Evolutionary conservation across 1,140 invertebrate species (phyloP).

Genomic region (fruit fly (Drosophila melanogaster)): DNA sequence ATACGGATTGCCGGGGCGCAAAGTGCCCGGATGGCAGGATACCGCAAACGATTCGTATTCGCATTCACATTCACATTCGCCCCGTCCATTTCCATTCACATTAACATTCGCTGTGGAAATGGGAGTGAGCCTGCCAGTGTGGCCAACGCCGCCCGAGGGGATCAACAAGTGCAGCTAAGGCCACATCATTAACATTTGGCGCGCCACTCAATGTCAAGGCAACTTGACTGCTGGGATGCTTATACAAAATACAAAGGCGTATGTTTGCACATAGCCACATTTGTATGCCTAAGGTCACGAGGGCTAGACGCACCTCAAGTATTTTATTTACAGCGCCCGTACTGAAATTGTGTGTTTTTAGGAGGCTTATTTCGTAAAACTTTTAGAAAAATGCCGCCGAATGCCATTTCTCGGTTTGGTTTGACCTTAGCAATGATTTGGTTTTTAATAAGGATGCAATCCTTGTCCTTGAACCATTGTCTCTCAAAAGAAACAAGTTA

Average conservation of each 20-base stretch:
- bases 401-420: neutral
- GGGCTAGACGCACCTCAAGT: constrained; percentile 22
- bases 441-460: neutral
- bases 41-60: constrained; percentile 10
- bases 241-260: neutral
- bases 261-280: constrained; percentile 13
- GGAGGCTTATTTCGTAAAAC: constrained; percentile 9
- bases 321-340: constrained; percentile 16
- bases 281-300: constrained; percentile 34
- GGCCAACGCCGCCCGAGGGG: constrained; percentile 1
- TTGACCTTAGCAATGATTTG: neutral
- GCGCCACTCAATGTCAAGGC: constrained; percentile 62
- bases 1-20: constrained; percentile 67
- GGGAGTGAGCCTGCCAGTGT: neutral
- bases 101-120: too few relatives aligned
- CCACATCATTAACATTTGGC: constrained; percentile 76
- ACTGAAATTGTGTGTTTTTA: constrained; percentile 1
- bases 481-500: too few relatives aligned
- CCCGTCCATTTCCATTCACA: constrained; percentile 3
- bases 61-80: neutral
- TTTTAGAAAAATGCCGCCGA: neutral
- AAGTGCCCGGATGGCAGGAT: constrained; percentile 20
- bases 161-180: constrained; percentile 77
- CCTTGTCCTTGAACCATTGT: too few relatives aligned
- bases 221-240: constrained; percentile 16